A percentile compares a stretch with the other conserved stretches of the same genome.
phyloP scores from a whole-genome alignment of 30 jellyfish, hydroid and myxozoan species.

The Nemopilema nomurai region DNA sequence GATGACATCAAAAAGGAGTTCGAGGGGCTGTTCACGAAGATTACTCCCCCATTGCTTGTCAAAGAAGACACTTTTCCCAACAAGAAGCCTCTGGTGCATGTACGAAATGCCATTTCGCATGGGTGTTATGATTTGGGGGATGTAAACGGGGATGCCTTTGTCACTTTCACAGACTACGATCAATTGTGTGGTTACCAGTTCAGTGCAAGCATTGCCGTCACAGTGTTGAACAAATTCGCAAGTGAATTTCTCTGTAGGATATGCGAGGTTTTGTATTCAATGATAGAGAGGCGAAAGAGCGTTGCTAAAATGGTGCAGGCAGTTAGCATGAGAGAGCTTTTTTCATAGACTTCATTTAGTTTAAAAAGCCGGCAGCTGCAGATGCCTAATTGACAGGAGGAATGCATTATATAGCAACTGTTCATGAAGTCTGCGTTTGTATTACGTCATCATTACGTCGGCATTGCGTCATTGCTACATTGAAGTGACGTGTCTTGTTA shows the following conservation, averaged over 20 bases:
- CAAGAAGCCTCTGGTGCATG: slow-evolving; percentile 59
- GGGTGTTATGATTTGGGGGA: slow-evolving; percentile 77
- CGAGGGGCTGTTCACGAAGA: slow-evolving; percentile 33
- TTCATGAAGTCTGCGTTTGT: not conserved
- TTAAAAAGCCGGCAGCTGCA: no score
- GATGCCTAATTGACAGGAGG: no score
- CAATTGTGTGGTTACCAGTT: slow-evolving; percentile 85
- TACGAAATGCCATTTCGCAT: slow-evolving; percentile 67
- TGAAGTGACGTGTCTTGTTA: no score
- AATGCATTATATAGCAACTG: not conserved
- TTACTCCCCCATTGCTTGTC: slow-evolving; percentile 32
- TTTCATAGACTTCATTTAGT: not conserved
- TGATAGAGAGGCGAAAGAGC: slow-evolving; percentile 66
- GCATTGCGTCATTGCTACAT: no score
- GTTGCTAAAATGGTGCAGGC: slow-evolving; percentile 60
- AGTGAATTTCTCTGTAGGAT: slow-evolving; percentile 63
- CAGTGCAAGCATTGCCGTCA: slow-evolving; percentile 62
- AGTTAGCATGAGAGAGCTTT: slow-evolving; percentile 46
- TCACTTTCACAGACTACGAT: slow-evolving; percentile 82
- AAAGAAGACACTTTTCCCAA: slow-evolving; percentile 71
- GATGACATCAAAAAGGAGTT: slow-evolving; percentile 55
- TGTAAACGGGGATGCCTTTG: slow-evolving; percentile 75
- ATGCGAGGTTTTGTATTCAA: slow-evolving; percentile 59
- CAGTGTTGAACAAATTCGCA: slow-evolving; percentile 72
- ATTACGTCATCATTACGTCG: no score